Conservation (phyloP, 2,888 invertebrate species). For the Lithophane semibrunnea region DNA sequence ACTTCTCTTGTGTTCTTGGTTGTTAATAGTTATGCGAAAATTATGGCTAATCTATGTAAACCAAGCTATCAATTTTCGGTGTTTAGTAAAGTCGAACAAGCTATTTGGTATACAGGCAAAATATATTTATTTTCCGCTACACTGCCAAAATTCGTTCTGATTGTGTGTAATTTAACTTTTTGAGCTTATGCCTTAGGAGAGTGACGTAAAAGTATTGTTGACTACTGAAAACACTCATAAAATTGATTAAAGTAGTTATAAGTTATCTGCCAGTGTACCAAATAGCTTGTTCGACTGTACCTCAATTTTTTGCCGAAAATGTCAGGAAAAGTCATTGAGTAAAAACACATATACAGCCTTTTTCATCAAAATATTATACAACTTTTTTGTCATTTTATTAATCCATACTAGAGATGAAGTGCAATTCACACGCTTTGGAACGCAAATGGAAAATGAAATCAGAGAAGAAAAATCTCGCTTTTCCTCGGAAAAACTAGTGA, state of each 20-base stretch:
- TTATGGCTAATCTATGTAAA: not conserved
- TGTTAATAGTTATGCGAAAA: not conserved
- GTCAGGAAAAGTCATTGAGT: not conserved
- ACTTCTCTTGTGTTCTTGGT: too few species aligned
- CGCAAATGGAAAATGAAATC: slow-evolving; percentile 18
- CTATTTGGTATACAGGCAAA: too few species aligned
- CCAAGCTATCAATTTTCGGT: not conserved
- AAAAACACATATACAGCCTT: not conserved
- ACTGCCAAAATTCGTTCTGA: too few species aligned
- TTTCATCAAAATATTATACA: not conserved
- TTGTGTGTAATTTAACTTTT: too few species aligned
- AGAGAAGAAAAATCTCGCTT: slow-evolving; percentile 13
- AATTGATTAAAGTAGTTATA: too few species aligned
- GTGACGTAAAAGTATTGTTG: too few species aligned
- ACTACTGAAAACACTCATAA: too few species aligned
- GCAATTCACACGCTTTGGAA: not conserved
- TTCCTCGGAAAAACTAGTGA: not conserved
- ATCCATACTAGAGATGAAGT: not conserved
- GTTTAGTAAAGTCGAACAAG: not conserved
- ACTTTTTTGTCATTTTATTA: not conserved
- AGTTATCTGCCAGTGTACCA: too few species aligned
- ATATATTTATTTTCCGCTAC: too few species aligned
- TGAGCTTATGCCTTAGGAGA: too few species aligned
- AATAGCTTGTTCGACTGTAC: too few species aligned
- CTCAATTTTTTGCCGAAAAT: not conserved